Percentiles rank a stretch among this genome's conserved stretches.
Conservation (phyloP, 2,113 vertebrate species). For the Chaetodon auriga region DNA sequence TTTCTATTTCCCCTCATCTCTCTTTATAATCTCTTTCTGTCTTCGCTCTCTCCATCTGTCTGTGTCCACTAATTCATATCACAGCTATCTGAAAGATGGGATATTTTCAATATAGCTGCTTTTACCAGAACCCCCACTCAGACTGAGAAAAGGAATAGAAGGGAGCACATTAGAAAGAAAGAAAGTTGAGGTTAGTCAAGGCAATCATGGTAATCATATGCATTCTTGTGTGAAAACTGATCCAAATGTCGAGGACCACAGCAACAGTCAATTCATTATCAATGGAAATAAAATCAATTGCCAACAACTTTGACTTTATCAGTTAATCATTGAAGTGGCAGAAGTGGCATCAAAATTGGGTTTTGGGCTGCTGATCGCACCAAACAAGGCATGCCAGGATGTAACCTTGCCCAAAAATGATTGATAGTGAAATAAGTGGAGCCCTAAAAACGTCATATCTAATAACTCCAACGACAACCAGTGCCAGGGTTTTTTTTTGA, state of each 20-base stretch:
- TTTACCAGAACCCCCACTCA: slow-evolving; percentile 29
- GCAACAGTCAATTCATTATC: neutral
- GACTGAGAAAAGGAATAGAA: neutral
- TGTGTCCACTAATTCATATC: slow-evolving; percentile 29
- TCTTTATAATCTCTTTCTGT: neutral
- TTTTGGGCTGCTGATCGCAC: neutral
- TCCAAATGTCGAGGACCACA: neutral
- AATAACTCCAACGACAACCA: neutral
- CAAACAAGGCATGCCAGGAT: neutral
- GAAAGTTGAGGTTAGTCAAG: neutral
- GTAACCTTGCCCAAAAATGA: neutral
- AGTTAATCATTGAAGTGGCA: neutral
- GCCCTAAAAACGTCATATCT: neutral
- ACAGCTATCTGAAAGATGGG: slow-evolving; percentile 23
- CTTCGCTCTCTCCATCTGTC: neutral
- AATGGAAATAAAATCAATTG: neutral
- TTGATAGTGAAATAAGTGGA: neutral
- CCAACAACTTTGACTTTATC: neutral
- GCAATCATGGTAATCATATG: no score
- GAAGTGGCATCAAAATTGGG: neutral
- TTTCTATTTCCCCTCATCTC: neutral
- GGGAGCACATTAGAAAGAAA: neutral
- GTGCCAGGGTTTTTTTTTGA: neutral
- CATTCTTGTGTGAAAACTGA: neutral
- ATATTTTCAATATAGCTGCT: slow-evolving; percentile 29